These are phyloP conservation scores for Drosophila nr. medialis DNA, from an alignment of 2,888 invertebrate species.

Conservation along the genomic window DNA sequence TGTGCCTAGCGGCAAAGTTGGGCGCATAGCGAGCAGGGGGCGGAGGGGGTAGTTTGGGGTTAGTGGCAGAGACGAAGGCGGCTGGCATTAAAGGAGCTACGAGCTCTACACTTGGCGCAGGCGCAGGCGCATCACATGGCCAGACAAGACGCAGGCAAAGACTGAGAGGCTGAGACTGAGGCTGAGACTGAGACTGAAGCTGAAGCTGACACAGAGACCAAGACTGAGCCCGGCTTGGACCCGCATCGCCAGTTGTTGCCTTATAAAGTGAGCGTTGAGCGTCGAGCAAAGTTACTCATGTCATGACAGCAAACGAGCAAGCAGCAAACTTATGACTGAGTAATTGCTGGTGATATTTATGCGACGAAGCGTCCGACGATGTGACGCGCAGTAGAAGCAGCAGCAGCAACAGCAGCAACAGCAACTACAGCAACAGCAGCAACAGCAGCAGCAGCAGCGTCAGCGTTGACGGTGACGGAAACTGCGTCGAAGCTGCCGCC, in stretches of 20 bases:
- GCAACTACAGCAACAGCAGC: not conserved
- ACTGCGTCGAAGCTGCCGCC: slow-evolving; percentile 39
- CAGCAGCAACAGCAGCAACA: slow-evolving; percentile 16
- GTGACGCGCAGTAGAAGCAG: slow-evolving; percentile 35
- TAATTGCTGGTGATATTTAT: slow-evolving; percentile 84
- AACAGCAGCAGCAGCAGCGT: slow-evolving; percentile 1
- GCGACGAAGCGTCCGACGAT: slow-evolving; percentile 83
- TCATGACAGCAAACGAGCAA: slow-evolving; percentile 78
- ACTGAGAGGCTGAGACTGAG: not conserved
- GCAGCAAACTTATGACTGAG: slow-evolving; percentile 84
- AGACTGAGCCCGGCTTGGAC: slow-evolving; percentile 12
- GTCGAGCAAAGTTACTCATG: slow-evolving; percentile 76
- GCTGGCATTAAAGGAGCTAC: slow-evolving; percentile 71
- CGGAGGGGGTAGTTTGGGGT: not conserved
- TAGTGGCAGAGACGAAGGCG: slow-evolving; percentile 33
- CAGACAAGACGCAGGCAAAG: slow-evolving; percentile 19
- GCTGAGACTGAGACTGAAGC: not conserved
- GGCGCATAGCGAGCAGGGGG: slow-evolving; percentile 29
- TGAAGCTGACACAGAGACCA: not conserved
- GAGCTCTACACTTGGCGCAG: slow-evolving; percentile 62
- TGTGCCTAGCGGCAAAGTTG: slow-evolving; percentile 68
- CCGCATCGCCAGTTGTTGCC: slow-evolving; percentile 48
- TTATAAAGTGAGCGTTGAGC: slow-evolving; percentile 71
- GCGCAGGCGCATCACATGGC: slow-evolving; percentile 54
- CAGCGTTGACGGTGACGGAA: slow-evolving; percentile 38